phyloP scores from a whole-genome alignment of 2,888 invertebrate genomes.

The Leptogaster cylindrica region DNA sequence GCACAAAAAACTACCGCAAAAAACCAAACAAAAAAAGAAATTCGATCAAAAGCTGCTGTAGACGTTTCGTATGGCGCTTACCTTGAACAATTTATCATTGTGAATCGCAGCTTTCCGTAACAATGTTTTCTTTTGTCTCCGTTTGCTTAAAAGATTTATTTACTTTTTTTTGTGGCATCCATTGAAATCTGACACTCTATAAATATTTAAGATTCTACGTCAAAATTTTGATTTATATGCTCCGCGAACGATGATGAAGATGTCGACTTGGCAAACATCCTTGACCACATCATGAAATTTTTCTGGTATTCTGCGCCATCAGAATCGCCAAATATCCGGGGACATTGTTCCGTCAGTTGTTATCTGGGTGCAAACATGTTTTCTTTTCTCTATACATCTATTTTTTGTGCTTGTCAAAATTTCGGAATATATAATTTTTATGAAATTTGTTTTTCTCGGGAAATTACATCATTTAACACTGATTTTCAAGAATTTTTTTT shows the following conservation, averaged over 20 bases:
- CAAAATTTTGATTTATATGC: conserved; percentile 22
- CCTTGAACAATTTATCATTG: conserved; percentile 12
- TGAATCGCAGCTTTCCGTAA: background rate
- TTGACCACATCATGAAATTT: conserved; percentile 29
- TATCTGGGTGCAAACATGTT: background rate
- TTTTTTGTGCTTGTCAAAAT: no score
- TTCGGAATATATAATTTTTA: no score
- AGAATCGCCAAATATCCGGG: background rate
- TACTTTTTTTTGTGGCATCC: conserved; percentile 7
- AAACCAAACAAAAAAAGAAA: background rate
- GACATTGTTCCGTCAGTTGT: background rate
- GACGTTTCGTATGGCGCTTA: conserved; percentile 21
- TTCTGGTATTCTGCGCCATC: conserved; percentile 6
- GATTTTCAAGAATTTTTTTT: no score
- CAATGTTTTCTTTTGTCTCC: conserved; percentile 6
- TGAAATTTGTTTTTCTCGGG: no score
- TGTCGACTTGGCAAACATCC: conserved; percentile 8
- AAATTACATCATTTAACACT: no score
- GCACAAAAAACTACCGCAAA: background rate
- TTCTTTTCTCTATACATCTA: no score
- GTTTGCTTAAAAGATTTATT: conserved; percentile 6
- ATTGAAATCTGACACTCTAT: conserved; percentile 9
- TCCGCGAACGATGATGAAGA: background rate
- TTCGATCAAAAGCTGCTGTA: background rate
- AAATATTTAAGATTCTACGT: conserved; percentile 15